These are phyloP conservation scores for Chaetophractus vellerosus DNA, from an alignment of 2,797 vertebrate species.

Conservation along the genomic window DNA sequence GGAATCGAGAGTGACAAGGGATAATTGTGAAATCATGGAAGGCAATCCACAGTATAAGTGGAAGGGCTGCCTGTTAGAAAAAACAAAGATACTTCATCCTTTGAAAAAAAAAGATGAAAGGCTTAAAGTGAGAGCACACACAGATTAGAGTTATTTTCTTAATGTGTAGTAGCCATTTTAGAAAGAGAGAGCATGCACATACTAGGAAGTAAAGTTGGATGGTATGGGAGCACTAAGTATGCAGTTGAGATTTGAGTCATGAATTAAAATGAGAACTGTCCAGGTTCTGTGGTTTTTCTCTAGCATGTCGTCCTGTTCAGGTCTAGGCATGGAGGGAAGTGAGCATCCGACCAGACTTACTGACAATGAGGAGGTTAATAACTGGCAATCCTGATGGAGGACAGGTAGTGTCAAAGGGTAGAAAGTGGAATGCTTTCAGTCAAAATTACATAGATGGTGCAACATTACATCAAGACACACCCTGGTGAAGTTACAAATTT, in stretches of 20 bases:
- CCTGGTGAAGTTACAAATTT: not conserved
- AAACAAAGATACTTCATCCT: not conserved
- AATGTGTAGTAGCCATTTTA: not conserved
- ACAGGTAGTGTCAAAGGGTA: not conserved
- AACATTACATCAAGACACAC: not conserved
- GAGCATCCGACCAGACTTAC: not conserved
- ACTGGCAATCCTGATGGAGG: fast-evolving
- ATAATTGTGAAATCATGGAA: not conserved
- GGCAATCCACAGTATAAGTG: not conserved
- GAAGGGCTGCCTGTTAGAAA: not conserved
- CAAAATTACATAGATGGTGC: not conserved
- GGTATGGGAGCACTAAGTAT: not conserved
- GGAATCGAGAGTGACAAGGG: not conserved
- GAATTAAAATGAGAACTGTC: not conserved
- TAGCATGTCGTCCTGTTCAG: not conserved
- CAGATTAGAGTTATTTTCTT: not conserved
- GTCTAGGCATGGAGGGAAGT: not conserved
- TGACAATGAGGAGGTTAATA: not conserved
- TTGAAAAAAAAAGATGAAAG: not conserved
- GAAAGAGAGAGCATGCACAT: not conserved
- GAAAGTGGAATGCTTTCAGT: not conserved
- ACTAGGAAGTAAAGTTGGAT: not conserved
- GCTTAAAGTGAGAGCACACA: not conserved
- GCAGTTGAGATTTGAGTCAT: not conserved
- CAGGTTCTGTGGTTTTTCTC: not conserved